Evolutionary conservation across 2,797 vertebrate species (phyloP), one percentile per base, ranked within the genome.

Genomic region (Phoxinus dragarum): DNA sequence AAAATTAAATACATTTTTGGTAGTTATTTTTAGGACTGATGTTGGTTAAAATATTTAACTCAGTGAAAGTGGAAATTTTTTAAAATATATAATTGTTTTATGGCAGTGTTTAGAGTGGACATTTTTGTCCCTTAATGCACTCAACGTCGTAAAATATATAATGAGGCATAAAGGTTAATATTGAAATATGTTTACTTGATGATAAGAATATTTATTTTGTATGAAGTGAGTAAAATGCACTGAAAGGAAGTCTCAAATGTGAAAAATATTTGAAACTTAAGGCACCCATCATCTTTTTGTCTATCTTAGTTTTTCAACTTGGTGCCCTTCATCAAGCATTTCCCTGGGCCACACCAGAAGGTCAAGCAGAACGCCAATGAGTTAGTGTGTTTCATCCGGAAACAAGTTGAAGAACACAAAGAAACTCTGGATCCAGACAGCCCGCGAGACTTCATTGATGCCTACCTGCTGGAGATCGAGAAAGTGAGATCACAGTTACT

Each of bases 391-490:
- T 91, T 91, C 19, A 44, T 90, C n/a, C 14, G 3, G 1, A 52
- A 76, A 5, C 59, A 76, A 67, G 80, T 88, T 11, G 49, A 80
- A 44, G 81, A 82, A 3, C 90, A 92, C 59, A 84, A 69, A 23
- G 72, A 83, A n/a, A 89, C 83, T 31, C 54, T 93, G 79, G 89
- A 93, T 44, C 80, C 54, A 40, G 85, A 88, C 23, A 88, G 74
- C 19, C 91, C 89, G 14, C 80, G 86, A 38, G 90, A 92, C 88
- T 91, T 89, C 44, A 84, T 92, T 6, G 91, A 92, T 61, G 86
- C 88, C 64, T 92, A 91, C 49, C 72, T 93, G 17, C 59, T 92
- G n/a, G 88, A 92, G 47, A 84, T 84, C 0, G 74, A 84, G 36
- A 84, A 84, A n/a, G 74, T 84, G 23, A 84, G 66, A 27, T 21